Percentiles rank a stretch among this genome's conserved stretches.
These are phyloP conservation scores for Echiichthys vipera DNA, from an alignment of 2,797 vertebrate genomes.

Conservation along the genomic window DNA sequence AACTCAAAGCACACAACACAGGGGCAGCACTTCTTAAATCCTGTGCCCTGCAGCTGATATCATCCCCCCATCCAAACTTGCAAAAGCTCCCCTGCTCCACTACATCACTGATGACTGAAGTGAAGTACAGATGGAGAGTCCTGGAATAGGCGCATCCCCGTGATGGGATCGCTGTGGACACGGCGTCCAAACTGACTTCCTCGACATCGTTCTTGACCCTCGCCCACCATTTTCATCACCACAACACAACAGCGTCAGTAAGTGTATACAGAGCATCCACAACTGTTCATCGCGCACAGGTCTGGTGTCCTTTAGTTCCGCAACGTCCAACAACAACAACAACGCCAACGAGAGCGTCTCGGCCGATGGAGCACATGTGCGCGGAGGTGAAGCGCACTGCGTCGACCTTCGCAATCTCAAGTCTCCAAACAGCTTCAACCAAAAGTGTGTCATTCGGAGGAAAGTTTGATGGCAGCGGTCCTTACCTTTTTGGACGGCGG, in stretches of 20 bases:
- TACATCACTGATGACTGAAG: background rate
- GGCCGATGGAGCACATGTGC: constrained; percentile 17
- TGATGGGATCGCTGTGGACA: background rate
- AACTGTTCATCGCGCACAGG: background rate
- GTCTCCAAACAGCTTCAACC: background rate
- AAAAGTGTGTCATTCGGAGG: background rate
- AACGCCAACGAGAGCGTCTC: background rate
- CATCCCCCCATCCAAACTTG: background rate
- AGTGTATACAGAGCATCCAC: background rate
- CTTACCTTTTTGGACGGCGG: constrained; percentile 39
- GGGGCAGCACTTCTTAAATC: background rate
- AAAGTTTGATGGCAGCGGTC: constrained; percentile 26
- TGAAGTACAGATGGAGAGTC: background rate
- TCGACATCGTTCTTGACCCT: background rate
- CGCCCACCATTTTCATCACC: background rate
- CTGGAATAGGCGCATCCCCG: background rate
- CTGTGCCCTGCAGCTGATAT: background rate
- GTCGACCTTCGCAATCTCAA: background rate
- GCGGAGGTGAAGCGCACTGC: constrained; percentile 26
- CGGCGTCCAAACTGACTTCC: constrained; percentile 7
- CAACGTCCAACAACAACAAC: constrained; percentile 12
- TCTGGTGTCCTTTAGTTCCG: background rate
- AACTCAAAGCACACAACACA: background rate
- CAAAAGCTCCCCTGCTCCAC: background rate
- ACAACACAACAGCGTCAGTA: background rate